phyloP scores from a whole-genome alignment of 2,888 invertebrate genomes.

The Orthonychiurus folsomi region DNA sequence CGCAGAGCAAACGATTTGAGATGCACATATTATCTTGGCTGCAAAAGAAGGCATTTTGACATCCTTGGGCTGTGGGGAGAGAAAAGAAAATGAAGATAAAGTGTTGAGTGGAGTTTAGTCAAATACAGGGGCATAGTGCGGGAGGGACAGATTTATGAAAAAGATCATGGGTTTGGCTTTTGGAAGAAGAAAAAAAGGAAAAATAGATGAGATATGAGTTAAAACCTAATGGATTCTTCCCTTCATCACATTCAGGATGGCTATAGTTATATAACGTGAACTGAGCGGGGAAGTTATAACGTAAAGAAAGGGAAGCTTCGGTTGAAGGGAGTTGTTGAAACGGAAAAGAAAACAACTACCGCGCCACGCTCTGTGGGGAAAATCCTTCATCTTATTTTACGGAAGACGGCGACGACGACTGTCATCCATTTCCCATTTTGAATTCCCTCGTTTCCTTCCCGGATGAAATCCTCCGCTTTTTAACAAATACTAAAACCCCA shows the following conservation, averaged over 20 bases:
- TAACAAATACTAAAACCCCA: too few relatives aligned
- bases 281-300: not conserved
- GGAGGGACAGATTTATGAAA: not conserved
- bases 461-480: too few relatives aligned
- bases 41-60: constrained; percentile 38
- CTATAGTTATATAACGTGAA: too few relatives aligned
- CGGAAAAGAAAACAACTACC: not conserved
- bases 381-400: too few relatives aligned
- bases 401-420: too few relatives aligned
- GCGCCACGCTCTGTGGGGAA: too few relatives aligned
- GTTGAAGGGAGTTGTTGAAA: too few relatives aligned
- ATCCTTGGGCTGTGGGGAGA: constrained; percentile 33
- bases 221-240: not conserved
- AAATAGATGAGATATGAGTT: not conserved
- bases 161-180: not conserved
- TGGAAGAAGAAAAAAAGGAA: constrained; percentile 5
- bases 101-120: too few relatives aligned
- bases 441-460: too few relatives aligned
- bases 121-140: not conserved
- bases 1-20: constrained; percentile 80
- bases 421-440: not conserved
- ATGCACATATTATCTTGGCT: constrained; percentile 55
- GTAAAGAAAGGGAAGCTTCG: not conserved
- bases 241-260: too few relatives aligned
- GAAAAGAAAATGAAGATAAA: constrained; percentile 6